Conservation (phyloP, 2,113 vertebrate species). For the Xenopus laevis region DNA sequence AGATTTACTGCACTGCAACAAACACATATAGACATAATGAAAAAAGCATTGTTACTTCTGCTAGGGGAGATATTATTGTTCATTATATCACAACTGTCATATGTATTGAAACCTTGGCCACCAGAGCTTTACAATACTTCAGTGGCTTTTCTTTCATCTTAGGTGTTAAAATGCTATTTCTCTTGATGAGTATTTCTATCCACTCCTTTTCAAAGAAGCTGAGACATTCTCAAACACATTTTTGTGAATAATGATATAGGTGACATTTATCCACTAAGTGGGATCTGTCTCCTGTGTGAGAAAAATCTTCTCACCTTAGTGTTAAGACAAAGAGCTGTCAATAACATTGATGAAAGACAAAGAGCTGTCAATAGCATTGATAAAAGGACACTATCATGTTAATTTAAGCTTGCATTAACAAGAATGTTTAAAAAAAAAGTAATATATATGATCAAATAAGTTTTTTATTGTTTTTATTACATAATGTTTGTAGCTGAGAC, state of each 20-base stretch:
- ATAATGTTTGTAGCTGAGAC: no score
- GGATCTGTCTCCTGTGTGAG: neutral
- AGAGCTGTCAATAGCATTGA: no score
- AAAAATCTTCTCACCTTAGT: neutral
- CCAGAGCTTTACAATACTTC: neutral
- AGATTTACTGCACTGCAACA: no score
- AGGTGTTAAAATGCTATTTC: neutral
- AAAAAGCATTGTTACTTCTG: no score
- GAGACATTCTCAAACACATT: neutral
- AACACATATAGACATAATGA: no score
- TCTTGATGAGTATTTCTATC: neutral
- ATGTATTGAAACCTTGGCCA: neutral
- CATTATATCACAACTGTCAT: neutral
- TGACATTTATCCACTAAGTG: neutral
- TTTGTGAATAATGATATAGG: neutral
- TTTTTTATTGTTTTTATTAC: no score
- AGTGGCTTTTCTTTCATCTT: neutral
- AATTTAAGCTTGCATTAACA: no score
- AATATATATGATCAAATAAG: no score
- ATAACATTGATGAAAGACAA: neutral
- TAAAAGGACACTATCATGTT: no score
- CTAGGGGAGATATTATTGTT: neutral
- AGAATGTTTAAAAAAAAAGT: no score
- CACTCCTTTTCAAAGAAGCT: neutral
- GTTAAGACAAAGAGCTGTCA: neutral